Evolutionary conservation across 1,140 invertebrate species (phyloP).

Genomic region (Melipona quadrifasciata): DNA sequence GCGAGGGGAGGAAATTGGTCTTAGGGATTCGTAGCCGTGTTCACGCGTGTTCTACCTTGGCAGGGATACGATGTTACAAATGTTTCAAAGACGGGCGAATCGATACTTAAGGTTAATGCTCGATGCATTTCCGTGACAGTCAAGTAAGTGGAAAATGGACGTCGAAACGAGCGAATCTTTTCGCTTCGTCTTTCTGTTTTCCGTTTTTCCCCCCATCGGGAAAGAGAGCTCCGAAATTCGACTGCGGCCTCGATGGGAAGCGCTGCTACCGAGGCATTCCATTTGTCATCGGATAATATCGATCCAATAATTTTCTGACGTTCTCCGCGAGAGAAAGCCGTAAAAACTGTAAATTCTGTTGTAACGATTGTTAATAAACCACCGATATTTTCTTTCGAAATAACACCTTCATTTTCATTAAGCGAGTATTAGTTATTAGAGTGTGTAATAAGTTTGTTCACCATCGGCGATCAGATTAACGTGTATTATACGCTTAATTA

Average conservation of each 20-base stretch:
- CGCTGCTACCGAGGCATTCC: too few relatives aligned
- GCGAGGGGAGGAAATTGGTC: neutral
- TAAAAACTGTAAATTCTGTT: neutral
- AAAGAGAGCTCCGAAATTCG: neutral
- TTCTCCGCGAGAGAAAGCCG: neutral
- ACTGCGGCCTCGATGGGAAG: neutral
- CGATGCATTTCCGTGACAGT: conserved; percentile 9
- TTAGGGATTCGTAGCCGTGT: neutral
- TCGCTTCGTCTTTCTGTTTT: neutral
- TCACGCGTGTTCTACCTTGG: neutral
- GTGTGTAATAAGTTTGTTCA: too few relatives aligned
- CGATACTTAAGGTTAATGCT: conserved; percentile 28
- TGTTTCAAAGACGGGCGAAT: conserved; percentile 2
- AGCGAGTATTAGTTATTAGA: neutral
- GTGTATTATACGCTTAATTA: too few relatives aligned
- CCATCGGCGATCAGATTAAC: too few relatives aligned
- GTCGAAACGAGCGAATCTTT: neutral
- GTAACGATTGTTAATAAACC: neutral
- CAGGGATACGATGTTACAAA: too few relatives aligned
- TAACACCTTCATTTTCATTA: neutral
- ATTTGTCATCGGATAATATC: neutral
- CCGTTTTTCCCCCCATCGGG: neutral
- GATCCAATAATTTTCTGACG: neutral
- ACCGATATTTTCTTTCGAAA: neutral
- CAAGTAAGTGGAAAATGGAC: conserved; percentile 4